These are phyloP conservation scores for Psittacula echo DNA, from an alignment of 2,797 vertebrate species.

Conservation along the genomic window DNA sequence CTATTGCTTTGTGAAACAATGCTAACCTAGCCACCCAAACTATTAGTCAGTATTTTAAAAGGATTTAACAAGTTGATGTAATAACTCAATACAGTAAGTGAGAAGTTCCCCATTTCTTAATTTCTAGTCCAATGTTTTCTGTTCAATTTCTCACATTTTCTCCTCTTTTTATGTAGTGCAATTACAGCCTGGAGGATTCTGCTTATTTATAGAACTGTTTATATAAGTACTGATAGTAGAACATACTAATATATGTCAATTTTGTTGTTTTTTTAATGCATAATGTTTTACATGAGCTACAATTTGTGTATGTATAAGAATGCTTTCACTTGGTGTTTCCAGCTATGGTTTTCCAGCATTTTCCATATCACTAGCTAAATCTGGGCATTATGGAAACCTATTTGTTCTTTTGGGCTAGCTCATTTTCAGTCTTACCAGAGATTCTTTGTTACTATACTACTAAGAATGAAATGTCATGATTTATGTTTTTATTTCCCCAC, in stretches of 20 bases:
- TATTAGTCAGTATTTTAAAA: neutral
- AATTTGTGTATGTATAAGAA: neutral
- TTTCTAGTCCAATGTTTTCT: neutral
- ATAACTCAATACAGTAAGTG: neutral
- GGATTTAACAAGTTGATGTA: neutral
- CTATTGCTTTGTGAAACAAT: neutral
- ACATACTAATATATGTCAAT: neutral
- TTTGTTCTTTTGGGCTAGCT: neutral
- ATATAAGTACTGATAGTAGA: neutral
- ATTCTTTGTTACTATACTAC: neutral
- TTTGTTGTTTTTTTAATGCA: neutral
- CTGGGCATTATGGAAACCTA: neutral
- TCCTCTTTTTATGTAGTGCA: neutral
- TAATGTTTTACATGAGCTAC: neutral
- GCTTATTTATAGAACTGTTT: neutral
- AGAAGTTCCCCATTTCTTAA: neutral
- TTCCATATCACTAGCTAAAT: neutral
- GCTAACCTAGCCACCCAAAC: neutral
- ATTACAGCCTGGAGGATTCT: neutral
- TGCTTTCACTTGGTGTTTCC: neutral
- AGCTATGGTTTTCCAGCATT: neutral
- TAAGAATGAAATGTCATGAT: neutral
- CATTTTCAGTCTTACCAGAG: neutral
- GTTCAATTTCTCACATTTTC: neutral
- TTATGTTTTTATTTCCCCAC: neutral